phyloP scores from a whole-genome alignment of 1,140 invertebrate species.

The Drosophila pruinosa region DNA sequence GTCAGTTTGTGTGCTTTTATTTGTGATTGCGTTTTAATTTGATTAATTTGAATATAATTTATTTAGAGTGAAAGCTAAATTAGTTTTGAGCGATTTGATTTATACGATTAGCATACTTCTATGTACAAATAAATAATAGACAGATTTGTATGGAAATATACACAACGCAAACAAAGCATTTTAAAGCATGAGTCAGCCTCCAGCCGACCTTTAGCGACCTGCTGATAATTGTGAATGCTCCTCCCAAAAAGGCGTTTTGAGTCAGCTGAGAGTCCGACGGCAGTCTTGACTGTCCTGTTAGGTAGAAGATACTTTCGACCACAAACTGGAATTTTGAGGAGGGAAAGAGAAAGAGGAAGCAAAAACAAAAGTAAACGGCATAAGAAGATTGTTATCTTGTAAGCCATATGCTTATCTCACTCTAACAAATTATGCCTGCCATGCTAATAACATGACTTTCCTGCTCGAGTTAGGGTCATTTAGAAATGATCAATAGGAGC shows the following conservation, averaged over 20 bases:
- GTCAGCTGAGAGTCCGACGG: neutral
- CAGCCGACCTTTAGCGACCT: neutral
- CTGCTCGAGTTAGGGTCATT: neutral
- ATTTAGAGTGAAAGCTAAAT: conserved; percentile 15
- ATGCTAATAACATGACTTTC: neutral
- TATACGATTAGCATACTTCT: neutral
- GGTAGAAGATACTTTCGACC: neutral
- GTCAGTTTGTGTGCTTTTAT: conserved; percentile 8
- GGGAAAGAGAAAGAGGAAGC: neutral
- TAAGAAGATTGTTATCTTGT: neutral
- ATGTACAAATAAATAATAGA: neutral
- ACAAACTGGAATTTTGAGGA: neutral
- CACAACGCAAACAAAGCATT: neutral
- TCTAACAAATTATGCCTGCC: neutral
- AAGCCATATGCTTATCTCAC: neutral
- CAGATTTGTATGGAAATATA: neutral
- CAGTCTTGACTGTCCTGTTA: neutral
- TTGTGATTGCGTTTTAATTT: conserved; percentile 57
- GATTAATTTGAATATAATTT: conserved; percentile 45
- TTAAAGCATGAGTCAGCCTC: neutral
- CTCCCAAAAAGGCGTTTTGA: conserved; percentile 9
- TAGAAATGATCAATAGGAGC: neutral
- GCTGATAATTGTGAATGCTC: neutral
- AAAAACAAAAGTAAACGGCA: too few species aligned
- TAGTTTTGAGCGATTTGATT: conserved; percentile 3